Evolutionary conservation across 30 jellyfish, hydroid and myxozoan species (phyloP), one percentile per base, ranked within the genome.

Genomic region (Pelagia noctiluca): DNA sequence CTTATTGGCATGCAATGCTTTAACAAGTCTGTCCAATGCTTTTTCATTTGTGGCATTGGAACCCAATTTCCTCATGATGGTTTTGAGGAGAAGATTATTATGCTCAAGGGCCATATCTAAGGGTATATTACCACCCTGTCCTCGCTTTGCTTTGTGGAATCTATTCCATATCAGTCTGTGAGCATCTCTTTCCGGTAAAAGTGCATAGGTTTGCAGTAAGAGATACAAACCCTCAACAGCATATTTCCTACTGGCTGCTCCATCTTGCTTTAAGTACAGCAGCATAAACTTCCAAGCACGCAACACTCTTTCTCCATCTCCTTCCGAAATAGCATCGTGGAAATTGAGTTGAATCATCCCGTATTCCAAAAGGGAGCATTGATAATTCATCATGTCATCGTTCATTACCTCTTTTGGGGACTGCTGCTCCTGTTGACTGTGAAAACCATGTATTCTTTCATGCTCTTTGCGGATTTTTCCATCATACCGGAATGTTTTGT

Each of bases 211-310:
- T 66, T 66, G 71, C 16, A n/a, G 28, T 69, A 66, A 8, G 24
- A 66, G 18, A 66, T 66, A 66, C 24, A 66, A 30, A 13, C n/a
- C 69, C 24, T 71, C 83, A 7, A 71, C 7, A 10, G 83, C 76
- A 37, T 71, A 71, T 35, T 71, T 71, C 12, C 78, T 35, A 50
- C 86, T 71, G 31, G 31, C 10, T 13, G 76, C 31, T 2, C 83
- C 83, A 42, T 71, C 83, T 18, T 71, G 13, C 36, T 18, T 3
- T 10, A 71, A 24, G 36, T 71, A 71, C 32, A 7, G 83, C 7
- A 71, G 75, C 29, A 37, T 22, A 30, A 71, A 71, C 36, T 71
- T 71, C 83, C 83, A 71, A 24, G 70, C 26, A 13, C 80, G 80
- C 13, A 66, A 7, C 10, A 32, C n/a, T 8, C 80, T n/a, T 8